These are phyloP conservation scores for Brachionus calyciflorus DNA, from an alignment of 1,140 invertebrate species.

Conservation along the genomic window DNA sequence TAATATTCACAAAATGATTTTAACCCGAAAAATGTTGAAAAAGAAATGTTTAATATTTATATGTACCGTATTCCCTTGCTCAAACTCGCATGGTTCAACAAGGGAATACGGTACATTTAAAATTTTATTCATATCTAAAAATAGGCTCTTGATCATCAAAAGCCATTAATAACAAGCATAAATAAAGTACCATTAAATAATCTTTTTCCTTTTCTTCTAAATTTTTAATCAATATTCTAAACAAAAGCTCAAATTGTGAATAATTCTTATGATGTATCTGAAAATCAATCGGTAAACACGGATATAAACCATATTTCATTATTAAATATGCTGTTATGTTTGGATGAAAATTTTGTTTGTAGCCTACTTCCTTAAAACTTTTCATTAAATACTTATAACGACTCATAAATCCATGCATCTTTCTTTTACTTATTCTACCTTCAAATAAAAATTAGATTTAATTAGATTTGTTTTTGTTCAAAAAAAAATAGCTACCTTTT, in stretches of 20 bases:
- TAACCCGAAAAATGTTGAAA: too few species aligned
- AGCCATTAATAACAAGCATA: conserved; percentile 23
- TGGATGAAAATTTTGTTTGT: not conserved
- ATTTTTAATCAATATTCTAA: conserved; percentile 31
- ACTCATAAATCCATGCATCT: not conserved
- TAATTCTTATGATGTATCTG: conserved; percentile 9
- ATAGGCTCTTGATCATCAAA: conserved; percentile 21
- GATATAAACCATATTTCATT: conserved; percentile 15
- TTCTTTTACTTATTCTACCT: not conserved
- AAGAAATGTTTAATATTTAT: too few species aligned
- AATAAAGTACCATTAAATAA: not conserved
- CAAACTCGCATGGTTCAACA: too few species aligned
- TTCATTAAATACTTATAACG: conserved; percentile 29
- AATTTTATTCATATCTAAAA: not conserved
- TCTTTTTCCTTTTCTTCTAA: conserved; percentile 21
- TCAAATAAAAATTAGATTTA: not conserved
- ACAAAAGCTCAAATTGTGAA: conserved; percentile 24
- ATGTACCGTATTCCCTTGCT: too few species aligned
- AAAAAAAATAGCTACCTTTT: not conserved
- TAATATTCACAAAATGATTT: too few species aligned
- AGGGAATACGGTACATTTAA: too few species aligned
- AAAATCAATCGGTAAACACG: conserved; percentile 16
- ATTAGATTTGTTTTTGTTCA: not conserved
- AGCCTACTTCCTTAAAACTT: conserved; percentile 11
- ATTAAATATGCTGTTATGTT: conserved; percentile 30